A percentile compares a stretch with the other conserved stretches of the same genome.
phyloP scores from a whole-genome alignment of 1,140 invertebrate species.

The Drosophila arawakana region DNA sequence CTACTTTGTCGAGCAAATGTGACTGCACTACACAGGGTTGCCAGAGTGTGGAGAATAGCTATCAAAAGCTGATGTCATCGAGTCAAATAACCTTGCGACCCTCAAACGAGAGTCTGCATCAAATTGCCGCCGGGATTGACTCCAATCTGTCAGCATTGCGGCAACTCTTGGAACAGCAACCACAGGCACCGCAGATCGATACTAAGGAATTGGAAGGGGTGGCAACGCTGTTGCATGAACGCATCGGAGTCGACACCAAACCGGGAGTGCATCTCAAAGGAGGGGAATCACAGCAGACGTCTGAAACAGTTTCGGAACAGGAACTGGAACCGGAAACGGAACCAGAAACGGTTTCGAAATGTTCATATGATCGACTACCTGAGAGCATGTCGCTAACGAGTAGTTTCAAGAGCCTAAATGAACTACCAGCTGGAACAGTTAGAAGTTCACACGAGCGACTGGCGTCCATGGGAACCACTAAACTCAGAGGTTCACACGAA shows the following conservation, averaged over 20 bases:
- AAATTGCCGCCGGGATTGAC: constrained; percentile 17
- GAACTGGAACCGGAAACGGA: neutral
- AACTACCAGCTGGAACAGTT: neutral
- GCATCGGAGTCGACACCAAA: neutral
- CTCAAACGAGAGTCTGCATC: neutral
- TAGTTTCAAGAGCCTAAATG: too few species aligned
- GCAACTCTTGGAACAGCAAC: constrained; percentile 6
- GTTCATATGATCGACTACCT: neutral
- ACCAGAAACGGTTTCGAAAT: neutral
- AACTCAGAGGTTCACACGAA: neutral
- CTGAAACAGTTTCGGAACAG: neutral
- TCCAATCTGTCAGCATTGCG: constrained; percentile 10
- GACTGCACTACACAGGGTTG: neutral
- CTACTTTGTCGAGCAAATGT: neutral
- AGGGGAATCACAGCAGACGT: neutral
- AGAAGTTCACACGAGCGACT: neutral
- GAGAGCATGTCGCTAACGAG: too few species aligned
- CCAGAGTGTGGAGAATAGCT: neutral
- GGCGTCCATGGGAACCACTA: neutral
- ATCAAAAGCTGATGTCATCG: neutral
- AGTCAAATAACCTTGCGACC: neutral
- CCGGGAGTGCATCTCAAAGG: constrained; percentile 2
- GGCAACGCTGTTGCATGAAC: constrained; percentile 2
- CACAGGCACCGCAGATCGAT: neutral
- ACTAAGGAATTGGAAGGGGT: neutral